Evolutionary conservation across 2,113 vertebrate genomes (phyloP), one percentile per base, ranked within the genome.

Genomic region (Pomatostomus ruficeps): DNA sequence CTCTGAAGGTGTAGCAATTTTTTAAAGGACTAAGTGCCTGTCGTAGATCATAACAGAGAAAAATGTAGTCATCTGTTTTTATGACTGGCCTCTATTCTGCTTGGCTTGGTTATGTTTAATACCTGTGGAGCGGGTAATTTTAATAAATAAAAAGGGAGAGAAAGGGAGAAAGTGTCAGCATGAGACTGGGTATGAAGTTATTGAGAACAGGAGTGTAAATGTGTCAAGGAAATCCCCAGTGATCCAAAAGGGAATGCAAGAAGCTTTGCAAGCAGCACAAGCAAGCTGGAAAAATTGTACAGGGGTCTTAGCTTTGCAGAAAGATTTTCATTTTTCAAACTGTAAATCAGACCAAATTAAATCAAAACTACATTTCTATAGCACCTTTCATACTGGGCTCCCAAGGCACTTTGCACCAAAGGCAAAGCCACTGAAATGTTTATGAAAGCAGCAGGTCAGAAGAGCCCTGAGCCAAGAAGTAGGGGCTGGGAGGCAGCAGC

Each of bases 221-320:
- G 97, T 79, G 88, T 94, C 77, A 75, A 94, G 91, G 82, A 97
- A 96, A 96, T 96, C 87, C 91, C 85, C 68, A 48, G 72, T 89
- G 91, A 95, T 88, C 54, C 71, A 95, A 94, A 91, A 93, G 68
- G 88, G 91, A 96, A 97, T 74, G 94, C 87, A 95, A 92, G 84
- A 11, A 94, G 88, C 91, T 95, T 95, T 96, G 93, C 85, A 89
- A 82, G 68, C 63, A 92, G 80, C 88, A 91, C 88, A 89, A 90
- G 59, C 71, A 92, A 93, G 89, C 54, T 31, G 75, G 74, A 97
- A 95, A 94, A 94, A 72, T 28, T 89, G 92, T 62, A 87, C 76
- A 78, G 26, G 19, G 62, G 87, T 92, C 90, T 93, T 84, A 94
- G 75, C 79, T 85, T 85, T 77, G 48, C 18, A 85, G 84, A 95